Evolutionary conservation across 1,140 invertebrate genomes (phyloP), one percentile per base, ranked within the genome.

Genomic region (Neuroterus valhalla): DNA sequence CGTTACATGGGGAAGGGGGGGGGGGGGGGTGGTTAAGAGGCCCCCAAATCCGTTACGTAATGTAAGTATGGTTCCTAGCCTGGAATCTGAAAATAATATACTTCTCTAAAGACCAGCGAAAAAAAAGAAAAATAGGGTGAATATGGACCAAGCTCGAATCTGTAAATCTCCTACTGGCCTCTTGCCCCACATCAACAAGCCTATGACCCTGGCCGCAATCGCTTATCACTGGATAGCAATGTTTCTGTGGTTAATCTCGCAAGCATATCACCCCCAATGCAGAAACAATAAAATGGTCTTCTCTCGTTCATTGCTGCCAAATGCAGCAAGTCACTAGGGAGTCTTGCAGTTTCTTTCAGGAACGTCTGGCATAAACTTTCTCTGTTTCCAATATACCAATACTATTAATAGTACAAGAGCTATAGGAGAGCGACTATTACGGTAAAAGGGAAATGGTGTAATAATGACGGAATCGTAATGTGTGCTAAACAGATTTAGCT

Each of bases 351-450:
- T 62, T 62, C 31, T 15, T 62, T 8, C n/a, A 15, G 23, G 8
- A n/a, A 26, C 14, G 23, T 26, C 23, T 62, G n/a, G n/a, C 55
- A n/a, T 31, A 10, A 42, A 81, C 78, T 84, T 84, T 84, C 76
- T 78, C 76, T 80, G 75, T 44, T 50, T 26, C 50, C 70, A 78
- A 82, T 14, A 68, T 50, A 5, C 55, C 68, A 77, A 82, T 14
- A 68, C 82, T 84, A 84, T 83, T 83, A 81, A 84, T 84, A 84
- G 82, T 68, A 26, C 43, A 21, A 45, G 55, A 55, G 50, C 50
- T 44, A 50, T 8, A 76, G 66, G 70, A 78, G 80, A 84, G 70
- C 43, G 44, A 50, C 72, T 78, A 80, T 84, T 83, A 81, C 75
- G 74, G 45, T 80, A 83, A 83, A 83, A 81, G 77, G 55, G 74